Base-by-base conservation (phyloP, 2,113 vertebrate genomes). In the Nerophis lumbriciformis region DNA sequence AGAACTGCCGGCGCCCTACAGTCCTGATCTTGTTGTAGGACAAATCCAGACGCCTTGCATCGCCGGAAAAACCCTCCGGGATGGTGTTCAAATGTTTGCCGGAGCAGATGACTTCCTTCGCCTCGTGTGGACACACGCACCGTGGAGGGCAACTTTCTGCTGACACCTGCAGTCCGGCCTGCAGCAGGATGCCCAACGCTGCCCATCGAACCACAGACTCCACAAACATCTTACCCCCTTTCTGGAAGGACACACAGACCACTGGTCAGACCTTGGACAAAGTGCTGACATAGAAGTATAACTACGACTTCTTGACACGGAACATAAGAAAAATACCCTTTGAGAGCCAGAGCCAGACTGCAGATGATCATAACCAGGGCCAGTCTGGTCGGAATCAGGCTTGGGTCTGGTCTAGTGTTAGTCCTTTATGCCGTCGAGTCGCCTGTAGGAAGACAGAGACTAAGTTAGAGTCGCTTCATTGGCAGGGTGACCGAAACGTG, bases 21-120 rank as follows among this genome's bases (percentile, higher is more conserved):
- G 87, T 93, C 79, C 92, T 89, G 63, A 96, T 87, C 68, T 79
- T 90, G 75, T 96, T 96, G 62, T 83, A 78, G 63, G 93, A 93
- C 68, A 96, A 82, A 81, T 96, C 92, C 81, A 95, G 79, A 13
- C 85, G 77, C 64, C 88, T 86, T 6, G 88, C 85, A 68, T 92
- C 87, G 0, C 53, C 70, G 0, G 93, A 87, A 57, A 94, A 86
- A 13, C 86, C 87, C 61, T 90, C 87, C 0, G 94, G 94, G 11
- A 93, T 81, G 0, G 87, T 74, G 4, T 82, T 90, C 65, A 95
- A 83, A 59, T 90, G 87, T 76, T 90, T 88, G 13, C 87, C 87
- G 8, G 88, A 89, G 51, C 94, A 96, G 72, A 92, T 86, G n/a
- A 93, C 91, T 14, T 91, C 89, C 59, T 74, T 88, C 6, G 86